Evolutionary conservation across 2,888 invertebrate genomes (phyloP).

Genomic region (Tinea trinotella): DNA sequence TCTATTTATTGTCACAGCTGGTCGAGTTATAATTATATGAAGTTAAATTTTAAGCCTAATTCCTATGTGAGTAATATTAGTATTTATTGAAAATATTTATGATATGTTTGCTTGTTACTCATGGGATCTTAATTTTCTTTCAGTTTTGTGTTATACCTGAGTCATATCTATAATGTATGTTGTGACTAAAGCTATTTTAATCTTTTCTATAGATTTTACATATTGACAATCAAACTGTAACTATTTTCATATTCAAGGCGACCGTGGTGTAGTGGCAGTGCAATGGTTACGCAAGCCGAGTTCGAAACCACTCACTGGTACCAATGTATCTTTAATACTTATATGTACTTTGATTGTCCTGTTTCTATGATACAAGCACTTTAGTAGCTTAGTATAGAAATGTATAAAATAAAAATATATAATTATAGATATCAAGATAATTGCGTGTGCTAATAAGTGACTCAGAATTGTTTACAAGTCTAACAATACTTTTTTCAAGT

Average conservation of each 20-base stretch:
- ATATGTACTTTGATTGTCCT: no score
- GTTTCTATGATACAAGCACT: neutral
- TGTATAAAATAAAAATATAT: no score
- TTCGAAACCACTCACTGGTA: no score
- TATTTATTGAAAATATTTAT: constrained; percentile 7
- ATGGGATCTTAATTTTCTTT: constrained; percentile 41
- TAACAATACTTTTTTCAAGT: neutral
- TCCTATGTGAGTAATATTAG: neutral
- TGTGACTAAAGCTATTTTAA: constrained; percentile 13
- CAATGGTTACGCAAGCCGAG: no score
- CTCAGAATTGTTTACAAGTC: neutral
- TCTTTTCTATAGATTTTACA: constrained; percentile 6
- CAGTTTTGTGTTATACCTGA: constrained; percentile 59
- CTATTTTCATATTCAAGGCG: neutral
- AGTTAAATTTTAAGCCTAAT: neutral
- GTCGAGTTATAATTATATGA: neutral
- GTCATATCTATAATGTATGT: constrained; percentile 31
- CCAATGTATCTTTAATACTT: no score
- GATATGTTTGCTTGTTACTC: constrained; percentile 34
- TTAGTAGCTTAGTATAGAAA: no score
- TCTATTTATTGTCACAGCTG: neutral
- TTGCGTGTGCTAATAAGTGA: neutral
- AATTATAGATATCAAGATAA: no score
- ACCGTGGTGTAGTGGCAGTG: no score
- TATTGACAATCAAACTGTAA: neutral